Conservation (phyloP, 2,797 vertebrate genomes). For the Poeciliopsis gracilis region DNA sequence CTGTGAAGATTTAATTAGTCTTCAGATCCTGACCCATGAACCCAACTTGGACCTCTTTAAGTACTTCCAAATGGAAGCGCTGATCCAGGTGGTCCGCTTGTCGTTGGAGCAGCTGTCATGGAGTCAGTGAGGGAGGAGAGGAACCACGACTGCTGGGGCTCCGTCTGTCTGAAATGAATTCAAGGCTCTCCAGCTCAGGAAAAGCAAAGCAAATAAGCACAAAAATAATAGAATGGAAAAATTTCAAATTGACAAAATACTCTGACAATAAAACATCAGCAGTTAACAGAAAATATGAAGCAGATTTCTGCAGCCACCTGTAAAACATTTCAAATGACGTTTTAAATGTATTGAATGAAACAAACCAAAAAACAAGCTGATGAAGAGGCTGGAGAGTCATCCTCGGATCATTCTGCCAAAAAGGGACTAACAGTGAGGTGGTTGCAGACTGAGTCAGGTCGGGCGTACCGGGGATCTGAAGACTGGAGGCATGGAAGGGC, state of each 20-base stretch:
- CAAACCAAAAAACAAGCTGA: not conserved
- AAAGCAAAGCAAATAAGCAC: not conserved
- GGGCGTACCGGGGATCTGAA: no score
- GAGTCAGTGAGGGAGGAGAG: not conserved
- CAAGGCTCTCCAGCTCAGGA: not conserved
- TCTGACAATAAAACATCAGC: not conserved
- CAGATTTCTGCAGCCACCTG: not conserved
- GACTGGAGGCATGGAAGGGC: no score
- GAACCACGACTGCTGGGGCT: not conserved
- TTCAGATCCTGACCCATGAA: conserved; percentile 28
- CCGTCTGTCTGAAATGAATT: not conserved
- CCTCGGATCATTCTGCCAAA: not conserved
- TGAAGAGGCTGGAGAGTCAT: not conserved
- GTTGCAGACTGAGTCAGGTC: not conserved
- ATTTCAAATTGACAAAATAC: not conserved
- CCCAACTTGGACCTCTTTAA: conserved; percentile 26
- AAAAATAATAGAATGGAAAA: not conserved
- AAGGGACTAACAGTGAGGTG: not conserved
- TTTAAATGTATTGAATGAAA: not conserved
- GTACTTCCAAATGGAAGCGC: conserved; percentile 42
- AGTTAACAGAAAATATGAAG: not conserved
- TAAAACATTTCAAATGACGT: not conserved
- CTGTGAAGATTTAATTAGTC: conserved; percentile 30
- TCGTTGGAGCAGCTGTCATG: conserved; percentile 8
- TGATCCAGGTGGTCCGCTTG: conserved; percentile 45